These are phyloP conservation scores for Hipparchia semele DNA, from an alignment of 2,888 invertebrate species.

Conservation along the genomic window DNA sequence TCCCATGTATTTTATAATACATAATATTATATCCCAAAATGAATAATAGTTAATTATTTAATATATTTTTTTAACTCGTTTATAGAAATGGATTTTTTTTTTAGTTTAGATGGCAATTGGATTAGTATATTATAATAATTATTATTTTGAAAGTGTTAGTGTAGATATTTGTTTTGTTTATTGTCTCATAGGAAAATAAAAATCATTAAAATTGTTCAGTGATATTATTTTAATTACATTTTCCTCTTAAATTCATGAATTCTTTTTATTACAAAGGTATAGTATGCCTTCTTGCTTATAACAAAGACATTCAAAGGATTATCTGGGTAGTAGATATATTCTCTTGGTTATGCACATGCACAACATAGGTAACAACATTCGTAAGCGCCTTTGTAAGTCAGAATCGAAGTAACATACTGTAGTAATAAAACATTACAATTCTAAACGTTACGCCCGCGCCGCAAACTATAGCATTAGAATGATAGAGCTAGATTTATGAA, in stretches of 20 bases:
- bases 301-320: too few relatives aligned
- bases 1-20: neutral
- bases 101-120: conserved; percentile 43
- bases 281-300: too few relatives aligned
- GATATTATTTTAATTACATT: neutral
- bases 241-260: neutral
- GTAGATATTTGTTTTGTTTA: conserved; percentile 71
- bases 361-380: too few relatives aligned
- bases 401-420: too few relatives aligned
- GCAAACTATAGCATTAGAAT: too few relatives aligned
- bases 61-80: neutral
- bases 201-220: conserved; percentile 1
- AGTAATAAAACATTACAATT: too few relatives aligned
- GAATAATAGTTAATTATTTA: neutral
- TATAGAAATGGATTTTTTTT: conserved; percentile 32
- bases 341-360: too few relatives aligned
- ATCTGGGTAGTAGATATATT: too few relatives aligned
- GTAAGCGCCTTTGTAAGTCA: too few relatives aligned
- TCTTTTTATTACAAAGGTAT: neutral
- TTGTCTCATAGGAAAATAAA: conserved; percentile 54
- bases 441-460: too few relatives aligned
- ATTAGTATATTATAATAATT: conserved; percentile 36
- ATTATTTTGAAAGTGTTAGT: conserved; percentile 48
- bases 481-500: too few relatives aligned
- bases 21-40: neutral